These are phyloP conservation scores for Periophthalmus modestus DNA, from an alignment of 2,113 vertebrate genomes.

Conservation along the genomic window DNA sequence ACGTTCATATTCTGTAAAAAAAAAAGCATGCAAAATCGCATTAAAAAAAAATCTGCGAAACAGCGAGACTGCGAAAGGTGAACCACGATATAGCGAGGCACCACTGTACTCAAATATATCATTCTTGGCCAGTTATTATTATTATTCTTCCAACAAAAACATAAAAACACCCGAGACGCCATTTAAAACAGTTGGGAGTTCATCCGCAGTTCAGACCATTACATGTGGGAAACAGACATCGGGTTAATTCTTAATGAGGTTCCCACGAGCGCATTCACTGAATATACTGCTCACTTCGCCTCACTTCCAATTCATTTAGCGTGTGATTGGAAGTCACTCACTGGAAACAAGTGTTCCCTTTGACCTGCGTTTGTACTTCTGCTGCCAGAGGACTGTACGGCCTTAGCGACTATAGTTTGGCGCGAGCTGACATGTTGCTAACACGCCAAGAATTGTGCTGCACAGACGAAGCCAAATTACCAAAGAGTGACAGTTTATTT, in stretches of 20 bases:
- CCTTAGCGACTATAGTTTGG: slow-evolving; percentile 7
- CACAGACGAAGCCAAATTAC: background rate
- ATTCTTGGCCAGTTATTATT: no score
- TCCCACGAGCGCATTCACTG: background rate
- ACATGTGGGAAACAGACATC: background rate
- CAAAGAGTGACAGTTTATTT: slow-evolving; percentile 23
- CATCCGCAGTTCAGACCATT: background rate
- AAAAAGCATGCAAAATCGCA: no score
- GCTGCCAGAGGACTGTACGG: slow-evolving; percentile 17
- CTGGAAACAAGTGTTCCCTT: slow-evolving; percentile 5
- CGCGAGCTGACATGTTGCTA: slow-evolving; percentile 17
- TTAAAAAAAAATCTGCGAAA: no score
- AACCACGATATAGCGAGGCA: no score
- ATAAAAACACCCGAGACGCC: background rate
- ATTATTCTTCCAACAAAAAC: background rate
- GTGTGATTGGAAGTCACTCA: slow-evolving; percentile 10
- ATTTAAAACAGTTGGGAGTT: background rate
- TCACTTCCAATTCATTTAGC: slow-evolving; percentile 1
- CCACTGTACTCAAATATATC: no score
- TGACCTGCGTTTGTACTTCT: slow-evolving; percentile 15
- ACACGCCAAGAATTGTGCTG: slow-evolving; percentile 20
- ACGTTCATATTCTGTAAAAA: no score
- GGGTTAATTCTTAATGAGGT: slow-evolving; percentile 1
- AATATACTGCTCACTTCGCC: background rate
- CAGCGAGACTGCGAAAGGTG: no score